A percentile compares a stretch with the other conserved stretches of the same genome.
These are phyloP conservation scores for Chloromyia formosa DNA, from an alignment of 2,888 invertebrate species.

Conservation along the genomic window DNA sequence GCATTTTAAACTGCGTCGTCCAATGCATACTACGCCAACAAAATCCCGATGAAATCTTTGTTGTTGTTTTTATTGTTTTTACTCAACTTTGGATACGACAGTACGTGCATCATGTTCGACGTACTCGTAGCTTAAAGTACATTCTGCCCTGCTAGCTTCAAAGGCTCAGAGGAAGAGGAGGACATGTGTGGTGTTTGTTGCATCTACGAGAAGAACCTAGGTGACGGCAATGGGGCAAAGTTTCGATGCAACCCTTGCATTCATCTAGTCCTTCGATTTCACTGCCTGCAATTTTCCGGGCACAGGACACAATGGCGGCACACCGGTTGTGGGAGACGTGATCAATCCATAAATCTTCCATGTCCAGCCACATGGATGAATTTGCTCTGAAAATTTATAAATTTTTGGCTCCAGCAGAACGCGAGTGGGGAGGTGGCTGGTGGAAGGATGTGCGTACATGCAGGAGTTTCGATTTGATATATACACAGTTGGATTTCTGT, in stretches of 20 bases:
- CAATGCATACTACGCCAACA: not conserved
- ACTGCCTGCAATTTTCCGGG: not conserved
- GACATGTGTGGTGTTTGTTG: not conserved
- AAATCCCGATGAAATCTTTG: no score
- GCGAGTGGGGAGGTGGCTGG: not conserved
- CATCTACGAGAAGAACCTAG: conserved; percentile 13
- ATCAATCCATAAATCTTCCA: conserved; percentile 53
- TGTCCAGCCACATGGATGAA: conserved; percentile 51
- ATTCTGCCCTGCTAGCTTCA: not conserved
- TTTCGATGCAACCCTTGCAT: conserved; percentile 13
- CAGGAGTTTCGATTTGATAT: not conserved
- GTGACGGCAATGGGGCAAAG: not conserved
- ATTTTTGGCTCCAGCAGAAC: conserved; percentile 34
- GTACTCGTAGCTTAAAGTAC: conserved; percentile 6
- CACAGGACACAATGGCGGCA: conserved; percentile 42
- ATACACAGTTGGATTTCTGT: not conserved
- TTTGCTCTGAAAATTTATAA: conserved; percentile 42
- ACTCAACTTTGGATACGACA: not conserved
- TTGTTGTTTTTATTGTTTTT: not conserved
- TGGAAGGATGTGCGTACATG: conserved; percentile 30
- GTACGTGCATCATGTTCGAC: not conserved
- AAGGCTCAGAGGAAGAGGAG: conserved; percentile 17
- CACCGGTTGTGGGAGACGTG: conserved; percentile 48
- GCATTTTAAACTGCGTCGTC: conserved; percentile 21
- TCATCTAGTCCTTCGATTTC: not conserved